These are phyloP conservation scores for Brachionus sp. DNA, from an alignment of 1,140 invertebrate genomes.

Conservation along the genomic window DNA sequence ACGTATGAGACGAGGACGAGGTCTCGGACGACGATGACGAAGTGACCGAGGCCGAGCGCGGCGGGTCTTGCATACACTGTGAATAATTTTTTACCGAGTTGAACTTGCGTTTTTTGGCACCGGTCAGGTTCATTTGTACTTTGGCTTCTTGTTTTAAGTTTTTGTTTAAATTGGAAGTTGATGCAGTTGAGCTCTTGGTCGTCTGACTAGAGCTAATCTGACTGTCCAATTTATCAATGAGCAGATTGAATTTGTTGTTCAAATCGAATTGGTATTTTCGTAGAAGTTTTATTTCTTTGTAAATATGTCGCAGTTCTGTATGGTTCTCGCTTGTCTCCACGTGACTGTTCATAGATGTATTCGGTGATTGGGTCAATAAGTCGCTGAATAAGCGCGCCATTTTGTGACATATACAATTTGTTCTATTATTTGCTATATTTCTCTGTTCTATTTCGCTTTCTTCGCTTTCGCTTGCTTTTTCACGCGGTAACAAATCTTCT, in stretches of 20 bases:
- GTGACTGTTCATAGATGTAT: background rate
- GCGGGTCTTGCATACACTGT: background rate
- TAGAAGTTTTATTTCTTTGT: constrained; percentile 18
- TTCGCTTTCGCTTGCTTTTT: background rate
- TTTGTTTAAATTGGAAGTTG: background rate
- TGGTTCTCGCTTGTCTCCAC: background rate
- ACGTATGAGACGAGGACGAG: constrained; percentile 13
- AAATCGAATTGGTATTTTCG: constrained; percentile 26
- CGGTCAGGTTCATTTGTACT: background rate
- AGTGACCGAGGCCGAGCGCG: background rate
- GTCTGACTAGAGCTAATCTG: background rate
- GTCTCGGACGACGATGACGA: background rate
- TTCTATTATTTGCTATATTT: background rate
- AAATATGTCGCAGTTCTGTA: background rate
- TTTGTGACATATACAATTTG: constrained; percentile 23
- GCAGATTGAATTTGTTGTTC: constrained; percentile 11
- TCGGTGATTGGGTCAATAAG: background rate
- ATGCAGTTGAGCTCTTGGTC: background rate
- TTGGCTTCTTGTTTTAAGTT: background rate
- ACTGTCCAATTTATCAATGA: background rate
- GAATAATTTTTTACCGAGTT: background rate
- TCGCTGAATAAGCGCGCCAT: constrained; percentile 22
- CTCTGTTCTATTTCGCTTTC: background rate
- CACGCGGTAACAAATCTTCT: background rate
- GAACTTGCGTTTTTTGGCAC: constrained; percentile 40